These are phyloP conservation scores for Actinopyga echinites DNA, from an alignment of 53 echinoderm and acorn worm species.

Conservation along the genomic window DNA sequence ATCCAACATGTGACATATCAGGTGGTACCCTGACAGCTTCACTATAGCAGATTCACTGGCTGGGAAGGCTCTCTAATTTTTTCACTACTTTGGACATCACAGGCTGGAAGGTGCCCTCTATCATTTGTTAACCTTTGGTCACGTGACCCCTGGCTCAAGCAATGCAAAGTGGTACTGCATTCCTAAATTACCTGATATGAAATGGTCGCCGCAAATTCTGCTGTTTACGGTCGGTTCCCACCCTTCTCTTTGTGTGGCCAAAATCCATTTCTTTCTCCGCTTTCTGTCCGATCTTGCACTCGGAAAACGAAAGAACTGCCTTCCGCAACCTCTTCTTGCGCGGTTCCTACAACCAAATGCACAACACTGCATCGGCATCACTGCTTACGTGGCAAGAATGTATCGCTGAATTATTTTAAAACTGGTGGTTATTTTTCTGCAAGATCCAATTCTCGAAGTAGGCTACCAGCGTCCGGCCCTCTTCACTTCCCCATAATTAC, in stretches of 20 bases:
- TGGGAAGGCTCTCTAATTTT: too few species aligned
- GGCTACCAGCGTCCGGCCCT: too few species aligned
- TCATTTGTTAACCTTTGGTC: too few species aligned
- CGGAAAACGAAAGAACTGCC: constrained; percentile 43
- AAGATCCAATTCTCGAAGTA: too few species aligned
- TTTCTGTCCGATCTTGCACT: constrained; percentile 12
- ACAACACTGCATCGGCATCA: constrained; percentile 40
- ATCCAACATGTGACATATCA: too few species aligned
- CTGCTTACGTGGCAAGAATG: background rate
- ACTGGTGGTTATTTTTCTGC: too few species aligned
- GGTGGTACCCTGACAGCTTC: too few species aligned
- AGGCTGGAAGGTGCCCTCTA: too few species aligned
- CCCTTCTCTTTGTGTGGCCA: constrained; percentile 6
- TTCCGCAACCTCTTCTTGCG: background rate
- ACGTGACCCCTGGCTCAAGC: background rate
- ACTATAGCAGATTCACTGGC: too few species aligned
- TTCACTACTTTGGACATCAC: too few species aligned
- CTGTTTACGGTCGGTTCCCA: constrained; percentile 23
- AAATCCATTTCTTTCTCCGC: constrained; percentile 28
- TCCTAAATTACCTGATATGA: constrained; percentile 15
- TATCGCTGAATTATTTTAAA: background rate
- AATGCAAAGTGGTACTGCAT: background rate
- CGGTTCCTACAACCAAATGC: constrained; percentile 43
- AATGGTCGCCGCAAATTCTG: constrained; percentile 47
- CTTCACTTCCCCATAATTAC: too few species aligned